Conservation (phyloP, 2,797 vertebrate genomes). For the Tiaroga cobitis region DNA sequence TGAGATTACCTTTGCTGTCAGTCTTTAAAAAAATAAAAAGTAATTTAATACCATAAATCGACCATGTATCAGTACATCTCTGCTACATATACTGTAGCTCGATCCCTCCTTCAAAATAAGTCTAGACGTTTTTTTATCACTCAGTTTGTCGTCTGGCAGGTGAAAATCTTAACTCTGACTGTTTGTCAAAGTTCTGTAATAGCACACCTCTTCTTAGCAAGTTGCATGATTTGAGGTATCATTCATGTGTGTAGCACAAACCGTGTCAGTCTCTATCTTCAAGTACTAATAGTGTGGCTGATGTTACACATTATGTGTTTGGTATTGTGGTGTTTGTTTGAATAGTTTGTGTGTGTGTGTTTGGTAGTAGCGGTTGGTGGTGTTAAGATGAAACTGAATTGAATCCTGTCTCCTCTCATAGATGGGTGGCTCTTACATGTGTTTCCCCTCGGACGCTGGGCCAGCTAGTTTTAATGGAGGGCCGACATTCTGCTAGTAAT, state of each 20-base stretch:
- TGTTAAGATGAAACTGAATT: conserved; percentile 14
- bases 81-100: background rate
- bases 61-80: background rate
- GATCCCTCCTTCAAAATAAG: background rate
- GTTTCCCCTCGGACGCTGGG: conserved; percentile 6
- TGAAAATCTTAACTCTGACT: background rate
- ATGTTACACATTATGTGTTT: background rate
- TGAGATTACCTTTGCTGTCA: background rate
- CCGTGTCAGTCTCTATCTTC: background rate
- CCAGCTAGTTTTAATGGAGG: conserved; percentile 32
- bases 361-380: background rate
- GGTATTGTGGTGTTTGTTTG: background rate
- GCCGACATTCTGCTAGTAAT: conserved; percentile 21
- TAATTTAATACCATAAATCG: background rate
- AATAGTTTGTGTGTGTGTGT: background rate
- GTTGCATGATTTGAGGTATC: background rate
- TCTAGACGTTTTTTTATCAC: background rate
- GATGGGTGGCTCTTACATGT: background rate
- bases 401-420: conserved; percentile 32
- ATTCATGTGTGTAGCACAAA: background rate
- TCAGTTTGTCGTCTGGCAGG: background rate
- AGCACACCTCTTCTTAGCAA: conserved; percentile 1
- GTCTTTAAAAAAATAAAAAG: background rate
- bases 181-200: conserved; percentile 1
- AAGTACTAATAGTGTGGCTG: background rate